Evolutionary conservation across 1,140 invertebrate species (phyloP), one percentile per base, ranked within the genome.

Genomic region (Trachymyrmex cornetzi): DNA sequence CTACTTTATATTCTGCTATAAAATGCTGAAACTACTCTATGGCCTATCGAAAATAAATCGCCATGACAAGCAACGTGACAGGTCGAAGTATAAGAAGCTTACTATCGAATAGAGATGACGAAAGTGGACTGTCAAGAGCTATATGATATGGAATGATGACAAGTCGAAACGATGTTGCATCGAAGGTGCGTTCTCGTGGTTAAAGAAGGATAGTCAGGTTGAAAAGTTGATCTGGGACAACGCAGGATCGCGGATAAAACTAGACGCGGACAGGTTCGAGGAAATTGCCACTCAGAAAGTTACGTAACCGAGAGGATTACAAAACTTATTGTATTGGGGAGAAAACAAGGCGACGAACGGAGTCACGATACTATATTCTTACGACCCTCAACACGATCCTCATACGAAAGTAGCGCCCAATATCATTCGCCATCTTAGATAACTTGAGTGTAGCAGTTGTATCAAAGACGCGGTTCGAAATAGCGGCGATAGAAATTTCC

Each of bases 281-380:
- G 74, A 86, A 88, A 92, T 91, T 90, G 81, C 88, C 81, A 87
- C 87, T 87, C 84, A 72, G 87, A 87, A 89, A 88, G 72, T 90
- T 92, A 87, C 85, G 67, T 81, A 91, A 90, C 77, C 69, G 86
- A 85, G 84, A 69, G 77, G 69, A 90, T 91, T 91, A 89, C 87
- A 66, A 88, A 90, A 89, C 87, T 90, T 89, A 88, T 87, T 85
- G 84, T 86, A 74, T 44, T 81, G 80, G 55, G 57, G 24, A 85
- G 77, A 84, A 88, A 87, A 84, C 61, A 88, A 87, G 85, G 81
- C 81, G 81, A 77, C 89, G 85, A 91, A 74, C 55, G 24, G 53
- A 84, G 69, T 84, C 80, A 69, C 80, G 80, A 75, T 75, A 74
- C 67, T 61, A n/a, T 84, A 84, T 84, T 84, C 80, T 75, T 84